These are phyloP conservation scores for Drosophila tropicalis DNA, from an alignment of 1,140 invertebrate species.

Conservation along the genomic window DNA sequence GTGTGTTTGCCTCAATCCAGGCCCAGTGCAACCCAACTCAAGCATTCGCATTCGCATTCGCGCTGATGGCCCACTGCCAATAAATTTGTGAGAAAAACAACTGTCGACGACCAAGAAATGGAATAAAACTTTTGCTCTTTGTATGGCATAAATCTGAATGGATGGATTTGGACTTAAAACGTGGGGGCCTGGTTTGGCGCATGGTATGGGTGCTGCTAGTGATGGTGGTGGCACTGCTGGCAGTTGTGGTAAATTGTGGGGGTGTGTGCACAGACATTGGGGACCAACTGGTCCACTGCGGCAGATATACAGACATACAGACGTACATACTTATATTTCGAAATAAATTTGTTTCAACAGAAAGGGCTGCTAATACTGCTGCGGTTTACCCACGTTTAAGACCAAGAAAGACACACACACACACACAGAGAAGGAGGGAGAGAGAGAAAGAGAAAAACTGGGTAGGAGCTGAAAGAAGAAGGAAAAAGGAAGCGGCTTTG, in stretches of 20 bases:
- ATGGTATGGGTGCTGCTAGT: neutral
- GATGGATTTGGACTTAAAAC: slow-evolving; percentile 45
- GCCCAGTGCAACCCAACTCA: slow-evolving; percentile 15
- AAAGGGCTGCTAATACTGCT: slow-evolving; percentile 19
- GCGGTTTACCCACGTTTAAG: slow-evolving; percentile 7
- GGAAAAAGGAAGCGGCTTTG: slow-evolving; percentile 28
- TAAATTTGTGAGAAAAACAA: slow-evolving; percentile 60
- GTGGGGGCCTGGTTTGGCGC: neutral
- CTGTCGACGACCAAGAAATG: slow-evolving; percentile 49
- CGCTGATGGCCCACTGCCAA: slow-evolving; percentile 55
- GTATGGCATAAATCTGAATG: slow-evolving; percentile 59
- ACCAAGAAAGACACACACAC: neutral
- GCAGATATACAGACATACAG: neutral
- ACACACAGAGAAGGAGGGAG: neutral
- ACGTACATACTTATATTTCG: neutral
- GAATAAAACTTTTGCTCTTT: slow-evolving; percentile 60
- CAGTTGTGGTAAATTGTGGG: neutral
- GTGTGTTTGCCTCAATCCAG: neutral
- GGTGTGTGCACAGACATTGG: slow-evolving; percentile 7
- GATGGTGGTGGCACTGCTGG: neutral
- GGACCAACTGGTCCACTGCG: slow-evolving; percentile 14
- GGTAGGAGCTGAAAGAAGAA: neutral
- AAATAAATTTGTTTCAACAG: slow-evolving; percentile 19
- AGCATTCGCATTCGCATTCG: slow-evolving; percentile 14
- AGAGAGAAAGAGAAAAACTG: neutral